phyloP scores from a whole-genome alignment of 2,113 vertebrate genomes.

The Nansenia antarctica region DNA sequence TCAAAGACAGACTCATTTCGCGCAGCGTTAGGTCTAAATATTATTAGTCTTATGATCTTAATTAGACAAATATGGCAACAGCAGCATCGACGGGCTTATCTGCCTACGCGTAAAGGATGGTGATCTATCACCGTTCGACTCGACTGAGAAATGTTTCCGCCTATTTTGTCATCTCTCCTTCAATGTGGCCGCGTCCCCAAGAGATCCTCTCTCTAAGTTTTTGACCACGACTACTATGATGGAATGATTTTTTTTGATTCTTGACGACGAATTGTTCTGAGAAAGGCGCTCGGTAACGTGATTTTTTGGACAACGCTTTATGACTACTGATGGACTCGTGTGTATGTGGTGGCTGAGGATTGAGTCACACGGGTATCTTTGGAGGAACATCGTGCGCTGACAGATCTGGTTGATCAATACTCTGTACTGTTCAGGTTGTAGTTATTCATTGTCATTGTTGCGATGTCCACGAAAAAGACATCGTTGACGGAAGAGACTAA shows the following conservation, averaged over 20 bases:
- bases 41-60: neutral
- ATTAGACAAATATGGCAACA: neutral
- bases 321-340: slow-evolving; percentile 52
- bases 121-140: slow-evolving; percentile 6
- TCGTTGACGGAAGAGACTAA: slow-evolving; percentile 53
- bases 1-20: neutral
- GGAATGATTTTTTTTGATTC: slow-evolving; percentile 21
- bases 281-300: slow-evolving; percentile 20
- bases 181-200: slow-evolving; percentile 7
- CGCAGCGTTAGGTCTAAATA: neutral
- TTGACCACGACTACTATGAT: slow-evolving; percentile 8
- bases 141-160: slow-evolving; percentile 57
- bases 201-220: slow-evolving; percentile 37
- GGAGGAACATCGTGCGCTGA: slow-evolving; percentile 20
- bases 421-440: neutral
- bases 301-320: slow-evolving; percentile 40
- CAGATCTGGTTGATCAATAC: too few species aligned
- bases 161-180: slow-evolving; percentile 30
- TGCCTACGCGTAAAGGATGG: slow-evolving; percentile 61
- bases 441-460: neutral
- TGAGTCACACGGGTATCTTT: slow-evolving; percentile 40
- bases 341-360: slow-evolving; percentile 50
- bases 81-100: slow-evolving; percentile 43
- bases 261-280: slow-evolving; percentile 1
- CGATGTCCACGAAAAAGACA: neutral